A percentile compares a stretch with the other conserved stretches of the same genome.
These are phyloP conservation scores for Gymnothorax javanicus DNA, from an alignment of 2,797 vertebrate species.

Conservation along the genomic window DNA sequence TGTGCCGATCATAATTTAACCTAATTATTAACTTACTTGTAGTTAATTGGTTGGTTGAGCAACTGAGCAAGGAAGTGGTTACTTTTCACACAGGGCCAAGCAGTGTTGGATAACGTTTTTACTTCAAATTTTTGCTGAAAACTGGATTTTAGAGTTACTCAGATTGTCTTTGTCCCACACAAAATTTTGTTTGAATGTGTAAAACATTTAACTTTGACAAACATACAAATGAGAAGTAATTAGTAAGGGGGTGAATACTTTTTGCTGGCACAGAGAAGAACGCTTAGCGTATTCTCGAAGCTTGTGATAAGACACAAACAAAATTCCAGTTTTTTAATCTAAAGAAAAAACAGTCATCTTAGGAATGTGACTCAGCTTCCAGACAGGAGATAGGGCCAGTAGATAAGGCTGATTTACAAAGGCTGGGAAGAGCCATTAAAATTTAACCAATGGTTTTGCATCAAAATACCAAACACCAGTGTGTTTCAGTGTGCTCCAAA, in stretches of 20 bases:
- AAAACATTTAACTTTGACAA: no score
- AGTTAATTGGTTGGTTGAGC: no score
- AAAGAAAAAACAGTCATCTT: neutral
- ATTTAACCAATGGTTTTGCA: neutral
- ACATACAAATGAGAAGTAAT: no score
- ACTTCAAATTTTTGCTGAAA: no score
- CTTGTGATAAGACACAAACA: neutral
- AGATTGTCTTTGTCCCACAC: no score
- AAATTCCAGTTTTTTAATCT: neutral
- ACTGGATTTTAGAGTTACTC: no score
- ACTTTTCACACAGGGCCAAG: no score
- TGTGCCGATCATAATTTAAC: no score
- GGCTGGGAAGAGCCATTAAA: neutral
- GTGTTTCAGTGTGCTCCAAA: neutral
- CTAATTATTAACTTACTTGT: no score
- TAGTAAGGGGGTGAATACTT: neutral
- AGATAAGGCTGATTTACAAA: slow-evolving; percentile 11
- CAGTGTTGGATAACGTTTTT: no score
- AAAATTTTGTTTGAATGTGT: no score
- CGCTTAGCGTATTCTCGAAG: neutral
- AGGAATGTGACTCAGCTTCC: neutral
- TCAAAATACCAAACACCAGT: neutral
- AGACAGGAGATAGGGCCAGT: neutral
- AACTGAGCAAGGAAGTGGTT: no score
- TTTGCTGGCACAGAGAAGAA: neutral